Base-by-base conservation (phyloP, 2,797 vertebrate genomes). In the Alcedo quadribrachys region DNA sequence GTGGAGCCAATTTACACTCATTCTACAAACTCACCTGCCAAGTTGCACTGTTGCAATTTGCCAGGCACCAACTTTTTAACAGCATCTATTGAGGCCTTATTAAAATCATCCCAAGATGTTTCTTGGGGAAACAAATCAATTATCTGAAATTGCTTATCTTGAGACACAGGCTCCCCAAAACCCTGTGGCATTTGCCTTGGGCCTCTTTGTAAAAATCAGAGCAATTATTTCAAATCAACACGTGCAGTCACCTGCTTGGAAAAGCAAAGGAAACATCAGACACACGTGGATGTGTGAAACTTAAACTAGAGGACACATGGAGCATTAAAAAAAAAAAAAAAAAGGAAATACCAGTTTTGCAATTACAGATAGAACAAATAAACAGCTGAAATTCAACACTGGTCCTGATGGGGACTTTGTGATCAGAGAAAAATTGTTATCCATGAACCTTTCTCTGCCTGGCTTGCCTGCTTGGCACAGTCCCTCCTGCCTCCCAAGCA, bases 61-160 rank as follows among this genome's bases (percentile, higher is more conserved):
- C 33, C 73, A 92, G 83, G 50, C 73, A 32, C 35, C 18, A 95
- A 93, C 92, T 94, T 96, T 93, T 91, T 93, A 96, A 93, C 92
- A 77, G 40, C 78, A 76, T 62, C 95, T 88, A 71, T 73, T 32
- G 93, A 93, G 95, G 46, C 87, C 92, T 95, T 77, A 71, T 95
- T 96, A 95, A 83, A 94, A 53, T 12, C 8, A 5, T 25, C 77
- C 57, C 57, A 50, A 95, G 69, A 6, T 25, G 19, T 43, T 91
- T 93, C 35, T 63, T 28, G 50, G 5, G 60, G 45, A 61, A 25
- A 71, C 66, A 65, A 89, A 77, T 85, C 57, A 81, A 77, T 91
- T 82, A 5, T 13, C 22, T 33, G 67, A 53, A 91, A 74, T 63
- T 87, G 66, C 55, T 96, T 53, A 45, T 66, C 77, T 83, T 67